Conservation (phyloP, 2,797 vertebrate genomes). For the Catostomus latipinnis region DNA sequence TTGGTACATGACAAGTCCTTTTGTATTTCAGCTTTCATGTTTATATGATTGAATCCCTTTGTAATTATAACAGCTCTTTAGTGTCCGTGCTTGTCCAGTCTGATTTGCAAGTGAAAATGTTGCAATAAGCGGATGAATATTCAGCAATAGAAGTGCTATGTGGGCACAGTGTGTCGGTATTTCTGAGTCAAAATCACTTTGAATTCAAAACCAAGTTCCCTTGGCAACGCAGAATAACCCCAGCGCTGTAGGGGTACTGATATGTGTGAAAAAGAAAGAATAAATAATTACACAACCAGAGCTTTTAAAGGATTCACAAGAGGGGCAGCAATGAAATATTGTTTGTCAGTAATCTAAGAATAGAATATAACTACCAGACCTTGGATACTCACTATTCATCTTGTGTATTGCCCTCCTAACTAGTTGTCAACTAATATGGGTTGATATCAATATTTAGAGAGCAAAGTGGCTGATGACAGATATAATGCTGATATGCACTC, state of each 20-base stretch:
- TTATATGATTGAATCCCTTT: constrained; percentile 30
- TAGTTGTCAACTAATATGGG: background rate
- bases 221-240: constrained; percentile 60
- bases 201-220: constrained; percentile 66
- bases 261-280: constrained; percentile 61
- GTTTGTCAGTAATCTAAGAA: background rate
- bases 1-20: constrained; percentile 18
- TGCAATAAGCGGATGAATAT: constrained; percentile 51
- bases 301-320: constrained; percentile 54
- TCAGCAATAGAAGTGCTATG: constrained; percentile 48
- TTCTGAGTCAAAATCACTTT: constrained; percentile 59
- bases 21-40: constrained; percentile 27
- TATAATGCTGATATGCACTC: too few relatives aligned
- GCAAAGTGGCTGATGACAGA: too few relatives aligned
- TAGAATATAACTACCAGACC: background rate
- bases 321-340: background rate
- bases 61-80: constrained; percentile 21
- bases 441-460: too few relatives aligned
- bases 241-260: constrained; percentile 52
- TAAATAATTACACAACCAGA: constrained; percentile 60
- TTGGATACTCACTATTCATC: background rate
- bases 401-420: background rate
- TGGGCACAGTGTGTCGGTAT: constrained; percentile 54
- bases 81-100: constrained; percentile 46
- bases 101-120: constrained; percentile 52